Percentiles rank a stretch among this genome's conserved stretches.
phyloP scores from a whole-genome alignment of 1,140 invertebrate genomes.

The Teleogryllus occipitalis region DNA sequence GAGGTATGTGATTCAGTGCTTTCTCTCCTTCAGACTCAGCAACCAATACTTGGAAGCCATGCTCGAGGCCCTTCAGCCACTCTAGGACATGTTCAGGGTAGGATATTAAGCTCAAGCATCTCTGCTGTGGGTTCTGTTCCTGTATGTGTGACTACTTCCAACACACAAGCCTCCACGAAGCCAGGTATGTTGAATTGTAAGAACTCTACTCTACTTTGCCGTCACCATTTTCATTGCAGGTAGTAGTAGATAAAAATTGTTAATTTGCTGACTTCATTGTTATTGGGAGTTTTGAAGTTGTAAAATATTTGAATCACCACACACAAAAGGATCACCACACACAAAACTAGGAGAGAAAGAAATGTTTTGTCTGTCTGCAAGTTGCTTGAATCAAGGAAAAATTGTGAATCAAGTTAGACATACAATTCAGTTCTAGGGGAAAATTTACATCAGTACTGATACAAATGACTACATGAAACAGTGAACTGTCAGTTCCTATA shows the following conservation, averaged over 20 bases:
- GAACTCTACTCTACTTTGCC: not conserved
- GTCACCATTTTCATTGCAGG: not conserved
- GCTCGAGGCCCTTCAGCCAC: no score
- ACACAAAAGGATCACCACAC: not conserved
- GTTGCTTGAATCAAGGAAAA: not conserved
- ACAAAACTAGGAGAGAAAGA: no score
- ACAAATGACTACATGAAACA: no score
- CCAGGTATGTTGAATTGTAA: not conserved
- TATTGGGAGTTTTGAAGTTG: not conserved
- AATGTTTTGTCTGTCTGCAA: not conserved
- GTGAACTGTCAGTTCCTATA: no score
- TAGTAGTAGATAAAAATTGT: not conserved
- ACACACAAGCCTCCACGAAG: not conserved
- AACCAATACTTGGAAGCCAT: not conserved
- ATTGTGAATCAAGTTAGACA: not conserved
- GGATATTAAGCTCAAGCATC: not conserved
- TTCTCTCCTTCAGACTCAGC: not conserved
- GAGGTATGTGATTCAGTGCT: not conserved
- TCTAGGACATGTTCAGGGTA: not conserved
- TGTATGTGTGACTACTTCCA: not conserved
- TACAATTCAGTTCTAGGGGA: not conserved
- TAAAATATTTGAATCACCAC: not conserved
- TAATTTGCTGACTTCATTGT: not conserved
- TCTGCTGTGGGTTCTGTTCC: not conserved
- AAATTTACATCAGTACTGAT: not conserved